Conservation (phyloP, 2,797 vertebrate genomes). For the Euphonia xanthogaster region DNA sequence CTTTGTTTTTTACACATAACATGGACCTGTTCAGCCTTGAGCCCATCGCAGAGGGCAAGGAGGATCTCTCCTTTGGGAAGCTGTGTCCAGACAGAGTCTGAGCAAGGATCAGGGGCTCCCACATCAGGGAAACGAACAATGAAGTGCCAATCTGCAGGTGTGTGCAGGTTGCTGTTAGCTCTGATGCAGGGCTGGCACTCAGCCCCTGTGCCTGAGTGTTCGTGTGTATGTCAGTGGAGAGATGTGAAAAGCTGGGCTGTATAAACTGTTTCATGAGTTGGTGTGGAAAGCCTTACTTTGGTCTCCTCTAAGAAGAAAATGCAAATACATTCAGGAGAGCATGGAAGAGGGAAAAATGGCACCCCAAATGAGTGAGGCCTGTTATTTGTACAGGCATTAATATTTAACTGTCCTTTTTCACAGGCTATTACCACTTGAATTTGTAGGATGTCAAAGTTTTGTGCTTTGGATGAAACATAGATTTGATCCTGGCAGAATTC, state of each 20-base stretch:
- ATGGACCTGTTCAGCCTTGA: accelerated
- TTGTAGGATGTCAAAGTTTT: constrained; percentile 18
- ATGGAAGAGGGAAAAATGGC: not conserved
- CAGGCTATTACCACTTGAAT: constrained; percentile 53
- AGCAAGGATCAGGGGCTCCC: not conserved
- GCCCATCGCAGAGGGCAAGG: accelerated
- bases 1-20: too few relatives aligned
- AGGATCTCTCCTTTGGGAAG: not conserved
- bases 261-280: not conserved
- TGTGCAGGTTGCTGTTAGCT: not conserved
- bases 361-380: constrained; percentile 1
- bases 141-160: not conserved
- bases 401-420: constrained; percentile 64
- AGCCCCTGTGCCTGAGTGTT: not conserved
- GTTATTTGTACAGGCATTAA: constrained; percentile 63
- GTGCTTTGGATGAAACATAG: not conserved
- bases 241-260: not conserved
- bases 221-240: accelerated
- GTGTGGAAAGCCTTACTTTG: not conserved
- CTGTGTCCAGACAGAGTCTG: not conserved
- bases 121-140: accelerated
- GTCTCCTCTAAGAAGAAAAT: not conserved
- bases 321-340: not conserved
- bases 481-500: constrained; percentile 5
- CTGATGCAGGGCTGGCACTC: not conserved